These are phyloP conservation scores for Vireo altiloquus DNA, from an alignment of 2,113 vertebrate species.

Conservation along the genomic window DNA sequence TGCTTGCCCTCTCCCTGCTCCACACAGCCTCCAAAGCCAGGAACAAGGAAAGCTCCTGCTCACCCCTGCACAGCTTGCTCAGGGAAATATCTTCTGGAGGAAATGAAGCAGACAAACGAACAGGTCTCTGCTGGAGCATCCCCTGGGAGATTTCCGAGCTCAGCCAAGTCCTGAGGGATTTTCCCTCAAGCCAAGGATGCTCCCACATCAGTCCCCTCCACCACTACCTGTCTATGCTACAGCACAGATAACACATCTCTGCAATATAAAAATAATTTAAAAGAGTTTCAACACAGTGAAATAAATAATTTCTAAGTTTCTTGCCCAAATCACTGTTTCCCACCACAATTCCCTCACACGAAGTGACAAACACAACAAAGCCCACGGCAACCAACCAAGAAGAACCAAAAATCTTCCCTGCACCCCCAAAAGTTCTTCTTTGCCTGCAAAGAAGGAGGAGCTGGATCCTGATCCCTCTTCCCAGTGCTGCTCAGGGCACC, in stretches of 20 bases:
- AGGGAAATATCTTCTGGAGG: accelerated
- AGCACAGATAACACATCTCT: neutral
- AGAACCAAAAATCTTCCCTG: neutral
- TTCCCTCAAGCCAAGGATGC: neutral
- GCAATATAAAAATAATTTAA: neutral
- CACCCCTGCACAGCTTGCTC: neutral
- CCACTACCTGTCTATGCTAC: neutral
- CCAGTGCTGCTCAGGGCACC: neutral
- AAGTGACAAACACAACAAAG: neutral
- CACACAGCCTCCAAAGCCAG: neutral
- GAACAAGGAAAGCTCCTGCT: neutral
- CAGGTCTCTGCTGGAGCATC: neutral
- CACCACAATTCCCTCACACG: neutral
- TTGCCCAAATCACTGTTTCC: neutral
- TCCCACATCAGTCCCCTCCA: neutral
- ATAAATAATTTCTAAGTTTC: neutral
- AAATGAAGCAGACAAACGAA: accelerated
- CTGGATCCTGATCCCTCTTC: neutral
- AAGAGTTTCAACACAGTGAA: neutral
- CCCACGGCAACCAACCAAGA: neutral
- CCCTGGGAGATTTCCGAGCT: neutral
- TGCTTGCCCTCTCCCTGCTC: neutral
- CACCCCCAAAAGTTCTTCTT: neutral
- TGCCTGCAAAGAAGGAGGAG: neutral
- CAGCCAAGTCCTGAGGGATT: neutral